Evolutionary conservation across 2,888 invertebrate species (phyloP).

Genomic region (Cosmorhoe ocellata): DNA sequence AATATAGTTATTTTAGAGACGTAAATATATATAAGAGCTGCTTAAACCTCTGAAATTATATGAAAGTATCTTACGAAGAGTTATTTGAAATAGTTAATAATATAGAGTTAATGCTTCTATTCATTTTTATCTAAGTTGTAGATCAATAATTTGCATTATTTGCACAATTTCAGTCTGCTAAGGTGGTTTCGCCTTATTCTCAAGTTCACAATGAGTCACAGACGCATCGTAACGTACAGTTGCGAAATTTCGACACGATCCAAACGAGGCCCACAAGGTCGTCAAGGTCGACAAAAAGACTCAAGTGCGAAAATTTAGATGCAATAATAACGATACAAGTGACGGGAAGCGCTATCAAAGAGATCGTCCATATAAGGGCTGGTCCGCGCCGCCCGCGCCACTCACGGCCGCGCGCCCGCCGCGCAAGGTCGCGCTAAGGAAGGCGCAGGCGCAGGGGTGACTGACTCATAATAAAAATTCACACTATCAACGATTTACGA

Average conservation of each 20-base stretch:
- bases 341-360: conserved; percentile 48
- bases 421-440: conserved; percentile 16
- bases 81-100: too few relatives aligned
- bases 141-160: too few relatives aligned
- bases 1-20: too few relatives aligned
- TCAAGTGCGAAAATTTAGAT: conserved; percentile 51
- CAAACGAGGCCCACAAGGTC: conserved; percentile 19
- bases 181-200: background rate
- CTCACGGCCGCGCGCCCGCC: conserved; percentile 47
- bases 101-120: too few relatives aligned
- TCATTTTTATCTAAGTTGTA: too few relatives aligned
- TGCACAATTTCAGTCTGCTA: too few relatives aligned
- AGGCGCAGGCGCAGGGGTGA: conserved; percentile 55
- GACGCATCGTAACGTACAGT: background rate
- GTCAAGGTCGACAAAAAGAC: conserved; percentile 32
- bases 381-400: conserved; percentile 49
- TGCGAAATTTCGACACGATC: conserved; percentile 12
- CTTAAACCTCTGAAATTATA: too few relatives aligned
- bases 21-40: too few relatives aligned
- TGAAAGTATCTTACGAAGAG: too few relatives aligned
- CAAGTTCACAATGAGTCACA: conserved; percentile 17
- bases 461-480: conserved; percentile 66
- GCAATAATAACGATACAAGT: too few relatives aligned
- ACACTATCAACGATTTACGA: conserved; percentile 63
- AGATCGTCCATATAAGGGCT: conserved; percentile 51